Evolutionary conservation across 1,140 invertebrate species (phyloP), one percentile per base, ranked within the genome.

Genomic region (Globodera ellingtonae): DNA sequence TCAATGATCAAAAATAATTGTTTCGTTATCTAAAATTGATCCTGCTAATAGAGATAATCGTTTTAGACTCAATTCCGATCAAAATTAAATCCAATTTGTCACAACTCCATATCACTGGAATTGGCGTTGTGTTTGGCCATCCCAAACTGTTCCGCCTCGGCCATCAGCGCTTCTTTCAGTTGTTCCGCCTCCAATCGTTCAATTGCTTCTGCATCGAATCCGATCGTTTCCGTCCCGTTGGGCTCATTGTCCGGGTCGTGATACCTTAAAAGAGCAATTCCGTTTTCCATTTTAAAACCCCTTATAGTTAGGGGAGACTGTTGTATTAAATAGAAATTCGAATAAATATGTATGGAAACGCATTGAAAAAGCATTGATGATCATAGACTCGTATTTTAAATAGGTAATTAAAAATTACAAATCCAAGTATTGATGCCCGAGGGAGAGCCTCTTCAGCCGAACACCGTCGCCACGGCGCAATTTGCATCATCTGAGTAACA

Each of bases 391-490:
- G 4, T 9, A 52, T 52, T 52, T 13, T 13, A 4, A 52, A 52
- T 52, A 52, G 0, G 1, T 50, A 50, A 50, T n/a, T n/a, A 52
- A 13, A 9, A 62, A 62, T 74, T 86, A 86, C 44, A 84, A 24
- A 13, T 83, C 81, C 44, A 86, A 48, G 56, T 86, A 86, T 6
- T 82, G 82, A 71, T 88, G 86, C 13, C 52, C 50, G 18, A 82
- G 72, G 10, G n/a, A n/a, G n/a, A n/a, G 85, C 85, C n/a, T 86
- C 82, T 75, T 87, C 86, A 3, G 87, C 85, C 44, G 66, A 85
- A 73, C 83, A 82, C 13, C 85, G 66, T 65, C 74, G 70, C 81
- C 81, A 84, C n/a, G 82, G 74, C n/a, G 82, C 82, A 9, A 84
- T 67, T 80, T 84, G 75, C 78, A 84, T 73, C 62, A 84, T 72